These are phyloP conservation scores for Coleophora deauratella DNA, from an alignment of 2,888 invertebrate species.

Conservation along the genomic window DNA sequence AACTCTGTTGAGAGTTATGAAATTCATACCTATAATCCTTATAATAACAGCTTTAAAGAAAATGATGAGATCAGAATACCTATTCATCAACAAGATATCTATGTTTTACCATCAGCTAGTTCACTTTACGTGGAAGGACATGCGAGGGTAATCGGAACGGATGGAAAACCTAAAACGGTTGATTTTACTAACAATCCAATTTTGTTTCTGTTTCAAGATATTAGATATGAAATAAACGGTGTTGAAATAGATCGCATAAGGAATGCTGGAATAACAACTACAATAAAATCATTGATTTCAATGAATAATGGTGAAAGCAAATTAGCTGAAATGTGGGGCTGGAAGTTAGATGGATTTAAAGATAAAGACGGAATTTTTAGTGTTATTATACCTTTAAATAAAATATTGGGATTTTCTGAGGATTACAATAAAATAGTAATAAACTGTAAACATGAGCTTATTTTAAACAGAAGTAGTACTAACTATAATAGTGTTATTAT, in stretches of 20 bases:
- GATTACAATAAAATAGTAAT: slow-evolving; percentile 36
- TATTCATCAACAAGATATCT: slow-evolving; percentile 16
- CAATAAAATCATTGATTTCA: slow-evolving; percentile 31
- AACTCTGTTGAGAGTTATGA: slow-evolving; percentile 16
- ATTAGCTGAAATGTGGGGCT: slow-evolving; percentile 20
- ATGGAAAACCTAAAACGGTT: slow-evolving; percentile 2
- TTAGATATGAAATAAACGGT: slow-evolving; percentile 8
- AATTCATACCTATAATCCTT: slow-evolving; percentile 14
- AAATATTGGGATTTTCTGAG: slow-evolving; percentile 17
- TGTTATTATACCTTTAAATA: slow-evolving; percentile 5
- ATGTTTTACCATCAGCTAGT: slow-evolving; percentile 16
- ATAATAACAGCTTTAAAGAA: slow-evolving; percentile 7
- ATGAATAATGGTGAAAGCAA: slow-evolving; percentile 21
- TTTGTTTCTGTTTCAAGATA: slow-evolving; percentile 8
- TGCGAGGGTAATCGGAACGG: background rate
- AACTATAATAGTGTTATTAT: slow-evolving; percentile 23
- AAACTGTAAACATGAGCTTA: slow-evolving; percentile 39
- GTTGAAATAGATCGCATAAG: slow-evolving; percentile 1
- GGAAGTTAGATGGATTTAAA: slow-evolving; percentile 19
- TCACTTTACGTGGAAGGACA: slow-evolving; percentile 13
- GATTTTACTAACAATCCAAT: slow-evolving; percentile 5
- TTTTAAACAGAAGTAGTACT: slow-evolving; percentile 27
- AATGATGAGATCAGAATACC: slow-evolving; percentile 19
- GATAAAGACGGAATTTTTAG: slow-evolving; percentile 18
- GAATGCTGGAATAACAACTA: slow-evolving; percentile 8